Conservation (phyloP, 1,140 invertebrate species). For the Drosophila kanapiae region DNA sequence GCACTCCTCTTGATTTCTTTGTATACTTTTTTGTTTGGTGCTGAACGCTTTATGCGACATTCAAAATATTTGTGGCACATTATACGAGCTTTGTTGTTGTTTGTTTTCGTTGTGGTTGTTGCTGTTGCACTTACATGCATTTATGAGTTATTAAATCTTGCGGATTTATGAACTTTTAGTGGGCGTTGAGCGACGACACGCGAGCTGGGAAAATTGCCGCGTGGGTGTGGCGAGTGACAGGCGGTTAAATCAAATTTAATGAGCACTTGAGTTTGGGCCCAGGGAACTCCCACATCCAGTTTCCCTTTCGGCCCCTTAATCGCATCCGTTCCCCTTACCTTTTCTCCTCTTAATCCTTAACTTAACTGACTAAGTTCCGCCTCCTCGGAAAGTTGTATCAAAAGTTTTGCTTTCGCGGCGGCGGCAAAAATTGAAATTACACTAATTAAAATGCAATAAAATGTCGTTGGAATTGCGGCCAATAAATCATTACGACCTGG, state of each 20-base stretch:
- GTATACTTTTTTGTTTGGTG: constrained; percentile 14
- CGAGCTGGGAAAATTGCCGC: constrained; percentile 55
- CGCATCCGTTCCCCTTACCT: not conserved
- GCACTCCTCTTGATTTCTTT: constrained; percentile 16
- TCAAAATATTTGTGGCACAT: constrained; percentile 77
- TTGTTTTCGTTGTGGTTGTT: constrained; percentile 25
- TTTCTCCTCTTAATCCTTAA: not conserved
- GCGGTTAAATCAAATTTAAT: constrained; percentile 72
- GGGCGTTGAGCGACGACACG: constrained; percentile 75
- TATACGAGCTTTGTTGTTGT: constrained; percentile 47
- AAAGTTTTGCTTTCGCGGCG: constrained; percentile 30
- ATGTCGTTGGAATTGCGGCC: constrained; percentile 72
- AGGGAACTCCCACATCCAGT: constrained; percentile 5
- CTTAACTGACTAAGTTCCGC: not conserved
- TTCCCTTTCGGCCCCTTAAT: constrained; percentile 7
- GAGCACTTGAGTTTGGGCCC: constrained; percentile 37
- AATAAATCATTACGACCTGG: constrained; percentile 74
- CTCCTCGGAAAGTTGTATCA: constrained; percentile 24
- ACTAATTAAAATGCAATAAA: constrained; percentile 84
- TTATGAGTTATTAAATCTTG: constrained; percentile 81
- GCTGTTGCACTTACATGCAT: constrained; percentile 64
- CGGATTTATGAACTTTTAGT: constrained; percentile 65
- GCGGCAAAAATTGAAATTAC: constrained; percentile 77
- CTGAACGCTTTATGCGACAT: constrained; percentile 64
- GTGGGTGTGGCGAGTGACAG: constrained; percentile 59